Evolutionary conservation across 2,888 invertebrate genomes (phyloP).

Genomic region (Eupithecia abbreviata): DNA sequence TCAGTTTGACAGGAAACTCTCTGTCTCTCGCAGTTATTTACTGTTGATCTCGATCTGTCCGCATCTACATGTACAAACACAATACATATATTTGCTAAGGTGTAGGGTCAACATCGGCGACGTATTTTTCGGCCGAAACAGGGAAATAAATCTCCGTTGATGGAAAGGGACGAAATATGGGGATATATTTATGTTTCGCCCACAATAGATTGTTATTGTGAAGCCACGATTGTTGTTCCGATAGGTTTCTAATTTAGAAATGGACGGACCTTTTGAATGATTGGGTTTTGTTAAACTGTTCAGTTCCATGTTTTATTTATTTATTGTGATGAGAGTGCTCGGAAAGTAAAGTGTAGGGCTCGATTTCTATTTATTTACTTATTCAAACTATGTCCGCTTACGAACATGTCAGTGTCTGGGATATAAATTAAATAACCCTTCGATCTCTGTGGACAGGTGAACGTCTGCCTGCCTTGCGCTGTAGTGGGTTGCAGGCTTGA

Average conservation of each 20-base stretch:
- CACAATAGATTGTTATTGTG: slow-evolving; percentile 48
- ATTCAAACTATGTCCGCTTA: slow-evolving; percentile 18
- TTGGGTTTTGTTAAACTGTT: slow-evolving; percentile 43
- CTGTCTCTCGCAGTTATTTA: slow-evolving; percentile 77
- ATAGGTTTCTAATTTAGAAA: slow-evolving; percentile 48
- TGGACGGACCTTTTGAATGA: slow-evolving; percentile 45
- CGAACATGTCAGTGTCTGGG: neutral
- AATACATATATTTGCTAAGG: slow-evolving; percentile 54
- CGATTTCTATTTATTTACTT: slow-evolving; percentile 25
- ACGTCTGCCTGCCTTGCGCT: no score
- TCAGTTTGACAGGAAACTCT: slow-evolving; percentile 76
- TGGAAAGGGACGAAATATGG: slow-evolving; percentile 48
- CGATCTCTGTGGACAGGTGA: no score
- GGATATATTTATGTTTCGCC: slow-evolving; percentile 47
- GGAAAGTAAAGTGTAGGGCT: slow-evolving; percentile 20
- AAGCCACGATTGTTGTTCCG: slow-evolving; percentile 46
- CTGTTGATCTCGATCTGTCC: slow-evolving; percentile 75
- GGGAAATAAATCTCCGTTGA: slow-evolving; percentile 47
- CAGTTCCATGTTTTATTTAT: slow-evolving; percentile 36
- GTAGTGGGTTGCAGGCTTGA: no score
- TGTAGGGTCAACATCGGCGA: slow-evolving; percentile 46
- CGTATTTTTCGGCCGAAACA: slow-evolving; percentile 47
- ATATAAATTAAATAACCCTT: neutral
- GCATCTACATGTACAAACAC: slow-evolving; percentile 42
- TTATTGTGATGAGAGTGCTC: slow-evolving; percentile 34